Percentiles rank a stretch among this genome's conserved stretches.
Evolutionary conservation across 1,140 invertebrate genomes (phyloP).

Genomic region (Anoplophora glabripennis): DNA sequence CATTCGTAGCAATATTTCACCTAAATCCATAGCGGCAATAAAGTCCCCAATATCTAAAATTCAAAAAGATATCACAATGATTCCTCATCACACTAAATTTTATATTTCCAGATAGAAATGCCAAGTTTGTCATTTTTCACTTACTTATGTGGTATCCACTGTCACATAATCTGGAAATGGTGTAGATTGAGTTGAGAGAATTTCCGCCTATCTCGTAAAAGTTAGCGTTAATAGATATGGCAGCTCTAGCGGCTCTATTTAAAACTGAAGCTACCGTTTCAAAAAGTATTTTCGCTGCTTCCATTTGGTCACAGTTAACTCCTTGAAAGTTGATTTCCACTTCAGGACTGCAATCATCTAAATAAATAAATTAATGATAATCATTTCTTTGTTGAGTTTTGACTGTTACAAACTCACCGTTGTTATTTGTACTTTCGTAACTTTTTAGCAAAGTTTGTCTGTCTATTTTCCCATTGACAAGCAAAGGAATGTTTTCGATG

Average conservation of each 20-base stretch:
- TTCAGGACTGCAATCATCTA: slow-evolving; percentile 33
- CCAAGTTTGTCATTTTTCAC: slow-evolving; percentile 27
- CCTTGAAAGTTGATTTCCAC: slow-evolving; percentile 53
- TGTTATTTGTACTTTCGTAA: slow-evolving; percentile 67
- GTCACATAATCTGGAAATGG: slow-evolving; percentile 72
- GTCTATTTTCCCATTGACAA: slow-evolving; percentile 85
- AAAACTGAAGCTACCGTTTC: slow-evolving; percentile 69
- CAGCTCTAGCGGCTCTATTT: slow-evolving; percentile 57
- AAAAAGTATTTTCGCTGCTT: slow-evolving; percentile 67
- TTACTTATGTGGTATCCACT: slow-evolving; percentile 73
- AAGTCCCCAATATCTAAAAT: slow-evolving; percentile 71
- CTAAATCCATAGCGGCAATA: slow-evolving; percentile 66
- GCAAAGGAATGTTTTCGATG: slow-evolving; percentile 68
- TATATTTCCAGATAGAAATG: neutral
- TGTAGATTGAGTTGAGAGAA: slow-evolving; percentile 80
- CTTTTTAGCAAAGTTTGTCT: slow-evolving; percentile 69
- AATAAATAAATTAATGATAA: slow-evolving; percentile 1
- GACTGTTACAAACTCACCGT: slow-evolving; percentile 49
- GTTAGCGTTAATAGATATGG: slow-evolving; percentile 61
- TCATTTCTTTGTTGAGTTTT: neutral
- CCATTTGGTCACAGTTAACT: slow-evolving; percentile 57
- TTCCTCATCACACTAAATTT: neutral
- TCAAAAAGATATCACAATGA: slow-evolving; percentile 1
- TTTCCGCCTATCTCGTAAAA: slow-evolving; percentile 85
- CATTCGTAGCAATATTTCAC: slow-evolving; percentile 63